Evolutionary conservation across 2,888 invertebrate species (phyloP).

Genomic region (Itoplectis maculator): DNA sequence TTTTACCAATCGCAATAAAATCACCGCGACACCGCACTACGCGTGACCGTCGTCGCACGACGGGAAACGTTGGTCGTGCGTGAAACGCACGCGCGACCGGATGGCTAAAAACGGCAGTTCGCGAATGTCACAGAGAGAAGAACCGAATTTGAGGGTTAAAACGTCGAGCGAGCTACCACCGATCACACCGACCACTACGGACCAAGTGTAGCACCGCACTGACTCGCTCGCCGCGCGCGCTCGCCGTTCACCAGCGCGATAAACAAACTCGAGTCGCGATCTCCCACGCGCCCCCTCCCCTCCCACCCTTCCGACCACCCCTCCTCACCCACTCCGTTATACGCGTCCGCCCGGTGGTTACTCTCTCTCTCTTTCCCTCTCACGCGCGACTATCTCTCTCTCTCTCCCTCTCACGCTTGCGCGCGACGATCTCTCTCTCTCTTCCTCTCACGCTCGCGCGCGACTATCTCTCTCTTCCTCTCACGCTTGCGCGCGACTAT

Average conservation of each 20-base stretch:
- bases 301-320: slow-evolving; percentile 54
- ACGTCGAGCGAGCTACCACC: slow-evolving; percentile 67
- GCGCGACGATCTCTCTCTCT: slow-evolving; percentile 59
- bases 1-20: not conserved
- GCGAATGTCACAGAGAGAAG: slow-evolving; percentile 27
- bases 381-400: too few species aligned
- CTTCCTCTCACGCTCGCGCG: slow-evolving; percentile 55
- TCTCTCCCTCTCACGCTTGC: slow-evolving; percentile 52
- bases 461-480: not conserved
- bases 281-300: slow-evolving; percentile 76
- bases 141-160: slow-evolving; percentile 64
- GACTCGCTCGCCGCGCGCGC: slow-evolving; percentile 55
- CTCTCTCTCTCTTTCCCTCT: slow-evolving; percentile 1
- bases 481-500: too few species aligned
- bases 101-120: slow-evolving; percentile 31
- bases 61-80: not conserved
- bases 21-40: slow-evolving; percentile 22
- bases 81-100: slow-evolving; percentile 13
- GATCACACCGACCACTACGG: slow-evolving; percentile 75
- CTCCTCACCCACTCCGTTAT: slow-evolving; percentile 17
- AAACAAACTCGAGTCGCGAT: slow-evolving; percentile 82
- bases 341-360: slow-evolving; percentile 4
- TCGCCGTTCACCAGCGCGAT: slow-evolving; percentile 77
- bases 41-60: slow-evolving; percentile 2
- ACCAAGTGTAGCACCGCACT: slow-evolving; percentile 81